These are phyloP conservation scores for Poeciliopsis infans DNA, from an alignment of 2,797 vertebrate species.

Conservation along the genomic window DNA sequence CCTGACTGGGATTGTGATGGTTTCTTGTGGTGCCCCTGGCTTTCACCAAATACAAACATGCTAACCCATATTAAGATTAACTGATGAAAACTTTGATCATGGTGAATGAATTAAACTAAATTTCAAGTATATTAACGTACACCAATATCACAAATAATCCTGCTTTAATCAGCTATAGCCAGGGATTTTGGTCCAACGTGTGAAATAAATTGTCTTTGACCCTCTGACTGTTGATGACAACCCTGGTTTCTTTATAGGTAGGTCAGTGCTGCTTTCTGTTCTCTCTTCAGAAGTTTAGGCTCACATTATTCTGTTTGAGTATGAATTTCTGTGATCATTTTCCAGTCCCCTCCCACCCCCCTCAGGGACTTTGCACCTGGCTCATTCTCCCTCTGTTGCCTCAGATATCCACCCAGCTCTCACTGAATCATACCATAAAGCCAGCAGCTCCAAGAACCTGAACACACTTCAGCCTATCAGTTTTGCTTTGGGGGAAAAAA, in stretches of 20 bases:
- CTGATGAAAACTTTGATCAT: background rate
- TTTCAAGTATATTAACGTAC: background rate
- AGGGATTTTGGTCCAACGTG: background rate
- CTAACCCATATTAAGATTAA: background rate
- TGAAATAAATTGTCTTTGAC: background rate
- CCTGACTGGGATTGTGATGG: background rate
- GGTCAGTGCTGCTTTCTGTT: background rate
- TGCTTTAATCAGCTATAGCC: background rate
- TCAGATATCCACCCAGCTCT: slow-evolving; percentile 10
- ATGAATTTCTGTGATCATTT: slow-evolving; percentile 6
- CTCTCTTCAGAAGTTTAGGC: background rate
- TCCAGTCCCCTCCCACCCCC: slow-evolving; percentile 18
- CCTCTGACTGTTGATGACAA: background rate
- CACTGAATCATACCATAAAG: slow-evolving; percentile 8
- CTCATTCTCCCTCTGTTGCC: background rate
- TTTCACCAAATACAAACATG: background rate
- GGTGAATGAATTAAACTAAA: background rate
- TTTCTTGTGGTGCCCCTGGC: background rate
- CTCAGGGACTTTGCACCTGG: slow-evolving; percentile 17
- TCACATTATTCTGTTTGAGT: background rate
- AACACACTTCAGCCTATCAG: slow-evolving; percentile 7
- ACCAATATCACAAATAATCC: background rate
- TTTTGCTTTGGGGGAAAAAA: slow-evolving; percentile 12
- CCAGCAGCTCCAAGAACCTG: slow-evolving; percentile 8
- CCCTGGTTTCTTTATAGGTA: background rate